These are phyloP conservation scores for Theretra japonica DNA, from an alignment of 2,888 invertebrate genomes.

Conservation along the genomic window DNA sequence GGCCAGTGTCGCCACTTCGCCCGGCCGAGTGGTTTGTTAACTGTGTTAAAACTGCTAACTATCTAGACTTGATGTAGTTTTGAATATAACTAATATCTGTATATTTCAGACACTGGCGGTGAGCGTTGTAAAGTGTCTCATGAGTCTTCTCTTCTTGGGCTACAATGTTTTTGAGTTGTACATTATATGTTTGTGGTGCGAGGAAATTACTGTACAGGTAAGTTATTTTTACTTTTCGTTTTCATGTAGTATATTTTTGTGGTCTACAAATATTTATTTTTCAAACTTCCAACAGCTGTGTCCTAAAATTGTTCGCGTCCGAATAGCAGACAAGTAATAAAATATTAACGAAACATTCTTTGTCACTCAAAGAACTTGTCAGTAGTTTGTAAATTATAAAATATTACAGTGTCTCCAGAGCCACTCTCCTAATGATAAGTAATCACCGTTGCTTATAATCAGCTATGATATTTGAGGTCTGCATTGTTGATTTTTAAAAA, in stretches of 20 bases:
- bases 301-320: background rate
- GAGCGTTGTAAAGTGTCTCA: conserved; percentile 61
- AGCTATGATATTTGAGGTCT: too few relatives aligned
- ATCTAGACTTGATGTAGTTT: background rate
- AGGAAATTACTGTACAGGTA: conserved; percentile 73
- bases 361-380: background rate
- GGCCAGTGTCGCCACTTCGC: too few relatives aligned
- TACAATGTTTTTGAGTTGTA: conserved; percentile 72
- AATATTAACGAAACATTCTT: background rate
- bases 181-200: conserved; percentile 73
- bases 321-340: background rate
- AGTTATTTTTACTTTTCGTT: conserved; percentile 22
- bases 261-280: background rate
- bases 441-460: too few relatives aligned
- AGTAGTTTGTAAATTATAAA: background rate
- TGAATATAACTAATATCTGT: background rate
- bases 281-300: background rate
- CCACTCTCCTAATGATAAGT: too few relatives aligned
- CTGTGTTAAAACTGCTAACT: background rate
- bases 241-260: background rate
- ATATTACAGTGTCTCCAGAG: background rate
- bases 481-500: too few relatives aligned
- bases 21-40: too few relatives aligned
- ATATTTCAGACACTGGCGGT: conserved; percentile 61
- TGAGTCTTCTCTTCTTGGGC: conserved; percentile 67